Percentiles rank a stretch among this genome's conserved stretches.
Evolutionary conservation across 2,797 vertebrate species (phyloP).

Genomic region (Muscicapa striata): DNA sequence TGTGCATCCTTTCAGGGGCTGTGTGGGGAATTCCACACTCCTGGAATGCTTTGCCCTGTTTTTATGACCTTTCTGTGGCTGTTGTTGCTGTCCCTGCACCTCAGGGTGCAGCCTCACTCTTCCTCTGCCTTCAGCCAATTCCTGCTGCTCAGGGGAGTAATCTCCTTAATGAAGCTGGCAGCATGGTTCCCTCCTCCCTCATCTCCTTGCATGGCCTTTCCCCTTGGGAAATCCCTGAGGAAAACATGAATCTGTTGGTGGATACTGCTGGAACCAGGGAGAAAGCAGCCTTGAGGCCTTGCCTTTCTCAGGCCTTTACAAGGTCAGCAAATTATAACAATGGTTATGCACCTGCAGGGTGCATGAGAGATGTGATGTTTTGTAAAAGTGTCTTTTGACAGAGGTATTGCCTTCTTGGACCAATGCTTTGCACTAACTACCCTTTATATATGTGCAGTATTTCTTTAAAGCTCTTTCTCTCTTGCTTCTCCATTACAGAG

Average conservation of each 20-base stretch:
- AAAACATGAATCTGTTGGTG: fast-evolving
- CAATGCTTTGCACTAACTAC: no score
- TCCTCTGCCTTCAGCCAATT: not conserved
- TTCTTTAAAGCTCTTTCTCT: no score
- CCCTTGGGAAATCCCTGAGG: not conserved
- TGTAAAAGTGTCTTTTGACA: no score
- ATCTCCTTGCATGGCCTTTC: not conserved
- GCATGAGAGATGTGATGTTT: no score
- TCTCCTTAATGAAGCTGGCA: not conserved
- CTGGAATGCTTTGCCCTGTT: not conserved
- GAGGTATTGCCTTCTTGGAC: no score
- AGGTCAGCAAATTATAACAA: no score
- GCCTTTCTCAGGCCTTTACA: no score
- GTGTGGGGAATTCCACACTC: not conserved
- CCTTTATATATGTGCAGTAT: no score
- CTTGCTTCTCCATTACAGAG: no score
- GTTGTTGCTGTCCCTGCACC: not conserved
- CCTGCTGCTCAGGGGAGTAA: not conserved
- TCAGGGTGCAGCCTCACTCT: not conserved
- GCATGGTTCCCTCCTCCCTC: not conserved
- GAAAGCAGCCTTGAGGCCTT: no score
- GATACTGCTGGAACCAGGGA: no score
- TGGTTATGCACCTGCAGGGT: no score
- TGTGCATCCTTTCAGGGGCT: not conserved
- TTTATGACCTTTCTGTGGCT: not conserved